Evolutionary conservation across 2,888 invertebrate species (phyloP).

Genomic region (Pecten maximus): DNA sequence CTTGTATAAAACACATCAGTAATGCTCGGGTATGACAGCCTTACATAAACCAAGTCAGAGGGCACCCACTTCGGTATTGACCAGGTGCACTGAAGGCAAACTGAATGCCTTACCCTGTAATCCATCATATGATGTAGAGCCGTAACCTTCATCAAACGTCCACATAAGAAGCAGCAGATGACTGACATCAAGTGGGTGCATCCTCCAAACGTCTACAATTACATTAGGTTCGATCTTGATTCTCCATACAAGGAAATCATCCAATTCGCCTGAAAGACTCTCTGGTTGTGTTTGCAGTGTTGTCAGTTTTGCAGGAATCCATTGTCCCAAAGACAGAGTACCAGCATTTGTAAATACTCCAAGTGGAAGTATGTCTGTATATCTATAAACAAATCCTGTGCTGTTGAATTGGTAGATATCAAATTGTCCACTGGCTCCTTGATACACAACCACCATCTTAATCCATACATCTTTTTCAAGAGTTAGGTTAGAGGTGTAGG

Average conservation of each 20-base stretch:
- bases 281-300: constrained; percentile 49
- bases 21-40: constrained; percentile 50
- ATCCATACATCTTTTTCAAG: constrained; percentile 67
- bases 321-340: constrained; percentile 68
- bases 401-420: constrained; percentile 63
- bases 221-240: constrained; percentile 62
- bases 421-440: constrained; percentile 58
- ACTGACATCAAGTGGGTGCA: constrained; percentile 62
- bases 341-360: constrained; percentile 60
- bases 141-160: constrained; percentile 70
- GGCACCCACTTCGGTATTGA: constrained; percentile 67
- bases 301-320: constrained; percentile 65
- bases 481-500: constrained; percentile 55
- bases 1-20: constrained; percentile 56
- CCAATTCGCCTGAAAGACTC: constrained; percentile 64
- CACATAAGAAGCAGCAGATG: constrained; percentile 58
- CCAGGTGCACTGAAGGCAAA: constrained; percentile 69
- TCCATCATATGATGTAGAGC: constrained; percentile 55
- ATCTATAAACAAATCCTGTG: constrained; percentile 57
- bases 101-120: constrained; percentile 42
- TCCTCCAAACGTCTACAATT: constrained; percentile 63
- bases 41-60: constrained; percentile 62
- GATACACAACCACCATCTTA: constrained; percentile 67
- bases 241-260: constrained; percentile 70
- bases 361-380: constrained; percentile 48